These are phyloP conservation scores for Hymenopus coronatus DNA, from an alignment of 2,888 invertebrate genomes.

Conservation along the genomic window DNA sequence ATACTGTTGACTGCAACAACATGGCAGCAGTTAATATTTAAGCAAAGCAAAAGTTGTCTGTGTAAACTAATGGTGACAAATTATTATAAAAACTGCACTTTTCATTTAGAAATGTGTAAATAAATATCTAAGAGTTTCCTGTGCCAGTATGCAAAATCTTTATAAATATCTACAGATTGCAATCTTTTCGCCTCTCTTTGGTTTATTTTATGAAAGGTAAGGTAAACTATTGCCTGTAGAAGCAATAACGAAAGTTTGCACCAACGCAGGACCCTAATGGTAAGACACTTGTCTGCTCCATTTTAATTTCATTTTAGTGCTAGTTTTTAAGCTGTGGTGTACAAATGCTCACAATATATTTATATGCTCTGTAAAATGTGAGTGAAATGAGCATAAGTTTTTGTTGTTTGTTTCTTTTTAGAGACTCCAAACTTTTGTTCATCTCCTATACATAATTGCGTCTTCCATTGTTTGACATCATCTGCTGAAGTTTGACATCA, in stretches of 20 bases:
- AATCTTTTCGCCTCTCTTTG: background rate
- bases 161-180: background rate
- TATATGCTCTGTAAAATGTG: background rate
- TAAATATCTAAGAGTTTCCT: background rate
- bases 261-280: background rate
- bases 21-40: background rate
- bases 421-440: background rate
- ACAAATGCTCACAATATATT: background rate
- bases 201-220: background rate
- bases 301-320: background rate
- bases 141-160: background rate
- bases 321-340: background rate
- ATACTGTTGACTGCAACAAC: background rate
- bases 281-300: background rate
- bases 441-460: background rate
- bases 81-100: background rate
- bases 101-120: background rate
- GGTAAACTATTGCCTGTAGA: background rate
- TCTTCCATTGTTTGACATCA: background rate
- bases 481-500: background rate
- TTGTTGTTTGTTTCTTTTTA: background rate
- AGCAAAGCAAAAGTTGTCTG: background rate
- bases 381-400: background rate
- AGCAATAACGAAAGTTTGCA: background rate
- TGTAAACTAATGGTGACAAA: background rate